Conservation (phyloP, 2,797 vertebrate genomes). For the Pipistrellus nathusii region DNA sequence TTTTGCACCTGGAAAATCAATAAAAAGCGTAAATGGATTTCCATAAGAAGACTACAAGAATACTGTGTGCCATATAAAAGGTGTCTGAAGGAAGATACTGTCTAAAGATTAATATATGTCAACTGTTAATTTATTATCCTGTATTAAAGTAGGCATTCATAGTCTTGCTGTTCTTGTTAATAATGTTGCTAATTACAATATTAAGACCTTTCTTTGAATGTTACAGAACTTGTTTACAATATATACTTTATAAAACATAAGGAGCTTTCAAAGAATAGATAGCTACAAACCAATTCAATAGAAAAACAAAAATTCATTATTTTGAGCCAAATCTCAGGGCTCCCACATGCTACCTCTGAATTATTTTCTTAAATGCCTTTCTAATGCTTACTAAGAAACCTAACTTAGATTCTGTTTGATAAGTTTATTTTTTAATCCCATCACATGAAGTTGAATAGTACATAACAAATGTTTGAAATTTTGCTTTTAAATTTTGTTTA, state of each 20-base stretch:
- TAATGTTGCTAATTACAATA: conserved; percentile 35
- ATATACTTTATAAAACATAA: background rate
- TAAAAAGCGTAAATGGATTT: conserved; percentile 54
- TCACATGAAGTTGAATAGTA: background rate
- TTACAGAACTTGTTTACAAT: background rate
- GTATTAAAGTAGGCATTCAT: conserved; percentile 20
- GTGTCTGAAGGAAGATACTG: background rate
- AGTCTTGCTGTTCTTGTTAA: background rate
- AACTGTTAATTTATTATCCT: conserved; percentile 21
- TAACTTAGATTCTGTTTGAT: background rate
- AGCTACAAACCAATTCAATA: background rate
- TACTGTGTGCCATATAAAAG: background rate
- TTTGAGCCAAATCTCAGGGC: background rate
- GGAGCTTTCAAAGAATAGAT: conserved; percentile 10
- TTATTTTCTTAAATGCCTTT: background rate
- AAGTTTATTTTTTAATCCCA: conserved; percentile 20
- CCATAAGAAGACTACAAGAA: background rate
- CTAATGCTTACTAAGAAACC: background rate
- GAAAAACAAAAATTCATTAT: background rate
- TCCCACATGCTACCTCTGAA: background rate
- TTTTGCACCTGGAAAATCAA: conserved; percentile 48
- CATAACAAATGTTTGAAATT: conserved; percentile 13
- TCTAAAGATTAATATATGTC: conserved; percentile 38
- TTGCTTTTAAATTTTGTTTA: background rate
- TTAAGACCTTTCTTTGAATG: conserved; percentile 6